Evolutionary conservation across 2,888 invertebrate species (phyloP).

Genomic region (Scaptodrosophila latifasciaeformis): DNA sequence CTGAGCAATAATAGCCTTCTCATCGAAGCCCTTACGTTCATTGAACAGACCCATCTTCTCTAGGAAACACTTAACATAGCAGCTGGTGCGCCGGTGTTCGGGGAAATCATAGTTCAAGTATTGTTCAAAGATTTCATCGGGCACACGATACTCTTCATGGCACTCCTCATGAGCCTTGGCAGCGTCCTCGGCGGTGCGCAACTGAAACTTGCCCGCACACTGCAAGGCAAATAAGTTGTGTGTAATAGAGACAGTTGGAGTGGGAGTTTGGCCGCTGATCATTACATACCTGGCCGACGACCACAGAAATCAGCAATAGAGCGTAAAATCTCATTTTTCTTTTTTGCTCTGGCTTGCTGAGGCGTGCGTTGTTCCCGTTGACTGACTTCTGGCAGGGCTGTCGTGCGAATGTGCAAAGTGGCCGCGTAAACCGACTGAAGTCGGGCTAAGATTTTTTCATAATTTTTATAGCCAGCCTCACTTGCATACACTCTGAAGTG

Average conservation of each 20-base stretch:
- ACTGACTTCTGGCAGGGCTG: slow-evolving; percentile 53
- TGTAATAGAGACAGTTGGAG: too few species aligned
- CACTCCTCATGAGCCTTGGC: slow-evolving; percentile 66
- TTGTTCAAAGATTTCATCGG: slow-evolving; percentile 69
- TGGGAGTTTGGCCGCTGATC: too few species aligned
- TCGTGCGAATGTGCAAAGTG: slow-evolving; percentile 50
- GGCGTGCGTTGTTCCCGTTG: slow-evolving; percentile 36
- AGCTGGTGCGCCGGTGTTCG: slow-evolving; percentile 67
- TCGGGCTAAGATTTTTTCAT: slow-evolving; percentile 51
- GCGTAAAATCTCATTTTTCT: slow-evolving; percentile 59
- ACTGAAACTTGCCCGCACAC: slow-evolving; percentile 55
- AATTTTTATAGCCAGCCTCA: slow-evolving; percentile 41
- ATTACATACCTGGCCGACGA: slow-evolving; percentile 56
- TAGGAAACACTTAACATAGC: slow-evolving; percentile 72
- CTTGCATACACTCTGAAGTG: not conserved
- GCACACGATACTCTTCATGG: slow-evolving; percentile 54
- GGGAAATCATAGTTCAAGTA: slow-evolving; percentile 68
- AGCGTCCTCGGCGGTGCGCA: slow-evolving; percentile 68
- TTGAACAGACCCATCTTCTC: slow-evolving; percentile 71
- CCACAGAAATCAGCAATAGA: slow-evolving; percentile 39
- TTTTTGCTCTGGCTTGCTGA: too few species aligned
- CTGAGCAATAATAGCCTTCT: slow-evolving; percentile 63
- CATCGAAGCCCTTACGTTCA: slow-evolving; percentile 61
- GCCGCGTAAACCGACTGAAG: slow-evolving; percentile 45
- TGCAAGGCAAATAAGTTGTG: slow-evolving; percentile 11